These are phyloP conservation scores for Polia nebulosa DNA, from an alignment of 2,888 invertebrate genomes.

Conservation along the genomic window DNA sequence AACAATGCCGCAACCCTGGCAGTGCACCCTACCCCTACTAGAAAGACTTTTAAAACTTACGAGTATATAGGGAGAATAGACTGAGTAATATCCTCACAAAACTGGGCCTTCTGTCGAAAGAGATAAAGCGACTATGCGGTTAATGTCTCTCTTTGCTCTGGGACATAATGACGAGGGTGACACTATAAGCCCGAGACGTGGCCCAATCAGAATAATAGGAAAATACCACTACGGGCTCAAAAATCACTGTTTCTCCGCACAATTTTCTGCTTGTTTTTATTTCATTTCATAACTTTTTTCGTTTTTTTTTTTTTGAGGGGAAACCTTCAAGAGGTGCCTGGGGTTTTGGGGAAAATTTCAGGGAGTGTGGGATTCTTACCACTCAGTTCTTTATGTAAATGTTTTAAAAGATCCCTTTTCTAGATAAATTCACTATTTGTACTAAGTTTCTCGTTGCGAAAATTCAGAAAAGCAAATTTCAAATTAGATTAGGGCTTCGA, in stretches of 20 bases:
- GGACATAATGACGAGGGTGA: neutral
- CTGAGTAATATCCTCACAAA: neutral
- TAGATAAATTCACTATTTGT: neutral
- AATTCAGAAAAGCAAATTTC: slow-evolving; percentile 1
- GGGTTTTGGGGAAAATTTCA: too few relatives aligned
- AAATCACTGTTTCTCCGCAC: neutral
- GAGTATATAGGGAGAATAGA: neutral
- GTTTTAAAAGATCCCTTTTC: neutral
- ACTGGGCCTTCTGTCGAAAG: neutral
- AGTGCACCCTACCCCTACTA: too few relatives aligned
- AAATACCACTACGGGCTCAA: too few relatives aligned
- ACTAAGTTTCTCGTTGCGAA: slow-evolving; percentile 3
- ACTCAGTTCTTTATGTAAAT: neutral
- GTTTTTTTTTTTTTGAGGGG: too few relatives aligned
- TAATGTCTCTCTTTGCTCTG: neutral
- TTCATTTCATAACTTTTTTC: too few relatives aligned
- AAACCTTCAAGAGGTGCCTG: too few relatives aligned
- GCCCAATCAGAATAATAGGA: slow-evolving; percentile 1
- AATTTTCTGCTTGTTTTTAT: neutral
- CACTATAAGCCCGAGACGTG: neutral
- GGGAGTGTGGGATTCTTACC: too few relatives aligned
- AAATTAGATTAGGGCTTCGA: slow-evolving; percentile 28
- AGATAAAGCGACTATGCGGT: neutral
- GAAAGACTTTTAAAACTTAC: too few relatives aligned
- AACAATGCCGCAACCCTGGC: too few relatives aligned